Conservation (phyloP, 92 coral and sea anemone species). For the Parazoanthus darwini region DNA sequence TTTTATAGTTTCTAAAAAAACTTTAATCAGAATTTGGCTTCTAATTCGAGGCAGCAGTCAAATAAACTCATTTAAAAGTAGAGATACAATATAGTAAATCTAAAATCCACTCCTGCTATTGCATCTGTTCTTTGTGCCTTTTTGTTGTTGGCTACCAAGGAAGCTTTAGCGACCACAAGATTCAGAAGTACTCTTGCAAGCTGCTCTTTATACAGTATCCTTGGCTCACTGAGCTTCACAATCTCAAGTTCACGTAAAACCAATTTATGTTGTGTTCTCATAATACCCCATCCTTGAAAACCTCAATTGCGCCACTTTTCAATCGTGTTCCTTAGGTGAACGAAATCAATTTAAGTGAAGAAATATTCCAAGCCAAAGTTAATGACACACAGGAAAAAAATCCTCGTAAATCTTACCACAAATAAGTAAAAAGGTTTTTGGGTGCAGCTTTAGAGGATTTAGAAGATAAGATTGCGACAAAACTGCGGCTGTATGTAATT, state of each 20-base stretch:
- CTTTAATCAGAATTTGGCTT: neutral
- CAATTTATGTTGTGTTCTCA: neutral
- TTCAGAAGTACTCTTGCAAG: neutral
- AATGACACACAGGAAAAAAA: neutral
- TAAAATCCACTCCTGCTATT: neutral
- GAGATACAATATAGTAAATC: neutral
- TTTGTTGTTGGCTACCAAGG: neutral
- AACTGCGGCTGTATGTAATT: slow-evolving; percentile 13
- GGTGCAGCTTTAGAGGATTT: neutral
- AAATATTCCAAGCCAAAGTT: neutral
- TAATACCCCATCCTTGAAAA: neutral
- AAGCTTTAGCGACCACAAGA: slow-evolving; percentile 3
- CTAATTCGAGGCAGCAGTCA: neutral
- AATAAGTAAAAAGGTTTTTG: neutral
- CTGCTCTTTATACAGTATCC: neutral
- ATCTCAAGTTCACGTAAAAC: neutral
- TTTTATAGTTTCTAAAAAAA: neutral
- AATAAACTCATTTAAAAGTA: neutral
- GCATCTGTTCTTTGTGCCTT: neutral
- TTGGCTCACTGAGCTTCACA: neutral
- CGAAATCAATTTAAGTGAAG: slow-evolving; percentile 11
- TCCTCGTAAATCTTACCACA: neutral
- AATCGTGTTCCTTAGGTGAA: slow-evolving; percentile 8
- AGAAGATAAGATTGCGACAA: slow-evolving; percentile 1
- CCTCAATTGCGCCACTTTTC: neutral